phyloP scores from a whole-genome alignment of 2,797 vertebrate species.

The Micropoecilia bifurca region DNA sequence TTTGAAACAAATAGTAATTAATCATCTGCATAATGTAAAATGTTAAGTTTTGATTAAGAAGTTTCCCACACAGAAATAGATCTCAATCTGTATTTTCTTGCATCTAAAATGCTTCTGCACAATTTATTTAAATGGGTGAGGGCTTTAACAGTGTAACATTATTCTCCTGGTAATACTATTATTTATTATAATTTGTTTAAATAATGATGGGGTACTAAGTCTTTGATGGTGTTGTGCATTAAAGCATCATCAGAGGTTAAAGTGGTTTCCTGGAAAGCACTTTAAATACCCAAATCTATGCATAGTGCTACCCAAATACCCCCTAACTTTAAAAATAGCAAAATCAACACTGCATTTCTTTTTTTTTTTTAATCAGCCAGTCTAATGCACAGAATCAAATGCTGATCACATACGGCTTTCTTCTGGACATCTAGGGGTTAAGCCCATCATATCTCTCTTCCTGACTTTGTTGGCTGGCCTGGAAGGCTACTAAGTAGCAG shows the following conservation, averaged over 20 bases:
- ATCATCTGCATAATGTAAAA: neutral
- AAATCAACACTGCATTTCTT: neutral
- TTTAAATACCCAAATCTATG: neutral
- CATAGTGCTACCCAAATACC: neutral
- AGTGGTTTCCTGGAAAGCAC: neutral
- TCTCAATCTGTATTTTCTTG: neutral
- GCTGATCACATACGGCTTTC: constrained; percentile 31
- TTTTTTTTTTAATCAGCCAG: neutral
- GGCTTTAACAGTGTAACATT: neutral
- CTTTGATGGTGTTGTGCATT: neutral
- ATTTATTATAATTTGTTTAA: neutral
- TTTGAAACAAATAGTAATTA: neutral
- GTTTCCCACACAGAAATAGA: neutral
- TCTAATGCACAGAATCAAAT: constrained; percentile 11
- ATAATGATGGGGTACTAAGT: neutral
- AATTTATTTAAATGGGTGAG: neutral
- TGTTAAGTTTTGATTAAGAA: neutral
- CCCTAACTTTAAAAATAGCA: neutral
- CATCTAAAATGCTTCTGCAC: neutral
- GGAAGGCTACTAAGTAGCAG: constrained; percentile 88
- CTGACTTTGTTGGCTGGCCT: constrained; percentile 84
- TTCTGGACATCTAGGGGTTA: constrained; percentile 78
- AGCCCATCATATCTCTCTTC: constrained; percentile 65
- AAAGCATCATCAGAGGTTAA: neutral
- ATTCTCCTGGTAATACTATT: neutral